Conservation (phyloP, 2,113 vertebrate species). For the Anser cygnoides region DNA sequence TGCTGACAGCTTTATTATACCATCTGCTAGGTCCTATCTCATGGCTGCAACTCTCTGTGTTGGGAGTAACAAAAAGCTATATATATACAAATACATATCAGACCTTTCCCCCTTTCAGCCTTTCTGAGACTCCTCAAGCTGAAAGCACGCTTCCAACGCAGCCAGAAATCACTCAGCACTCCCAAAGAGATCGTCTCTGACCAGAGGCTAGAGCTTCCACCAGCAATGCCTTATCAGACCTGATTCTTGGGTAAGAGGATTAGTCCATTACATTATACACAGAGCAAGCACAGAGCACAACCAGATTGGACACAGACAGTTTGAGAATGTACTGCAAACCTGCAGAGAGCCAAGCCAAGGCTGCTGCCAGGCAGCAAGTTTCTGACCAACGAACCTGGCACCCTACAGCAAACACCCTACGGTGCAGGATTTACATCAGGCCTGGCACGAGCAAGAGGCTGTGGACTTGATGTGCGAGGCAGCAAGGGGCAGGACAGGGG, state of each 20-base stretch:
- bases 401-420: rapidly evolving
- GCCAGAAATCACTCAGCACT: background rate
- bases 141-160: background rate
- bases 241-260: conserved; percentile 33
- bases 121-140: background rate
- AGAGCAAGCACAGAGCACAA: background rate
- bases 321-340: background rate
- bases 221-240: background rate
- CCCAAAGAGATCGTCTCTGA: background rate
- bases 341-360: background rate
- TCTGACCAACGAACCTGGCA: background rate
- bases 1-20: conserved; percentile 6
- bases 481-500: rapidly evolving
- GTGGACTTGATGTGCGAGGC: too few species aligned
- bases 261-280: background rate
- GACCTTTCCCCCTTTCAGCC: background rate
- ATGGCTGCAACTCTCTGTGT: background rate
- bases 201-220: background rate
- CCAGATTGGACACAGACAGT: background rate
- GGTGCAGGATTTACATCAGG: background rate
- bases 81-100: rapidly evolving
- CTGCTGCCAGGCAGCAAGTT: background rate
- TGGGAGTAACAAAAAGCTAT: background rate
- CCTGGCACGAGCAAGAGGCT: background rate
- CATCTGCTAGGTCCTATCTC: conserved; percentile 12